Percentiles rank a stretch among this genome's conserved stretches.
Conservation (phyloP, 2,113 vertebrate species). For the Myrmecophaga tridactyla region DNA sequence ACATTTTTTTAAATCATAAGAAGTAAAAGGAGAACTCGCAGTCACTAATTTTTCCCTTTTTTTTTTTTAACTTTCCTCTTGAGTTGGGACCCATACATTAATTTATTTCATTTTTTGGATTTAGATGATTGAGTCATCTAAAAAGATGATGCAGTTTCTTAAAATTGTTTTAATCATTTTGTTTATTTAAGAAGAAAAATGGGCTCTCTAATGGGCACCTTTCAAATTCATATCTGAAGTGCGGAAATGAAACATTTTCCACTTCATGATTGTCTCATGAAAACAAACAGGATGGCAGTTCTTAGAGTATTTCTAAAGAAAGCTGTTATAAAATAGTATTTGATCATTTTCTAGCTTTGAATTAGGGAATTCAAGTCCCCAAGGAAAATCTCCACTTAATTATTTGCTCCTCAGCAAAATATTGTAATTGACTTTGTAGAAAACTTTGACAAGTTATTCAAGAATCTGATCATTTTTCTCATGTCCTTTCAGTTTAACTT, state of each 20-base stretch:
- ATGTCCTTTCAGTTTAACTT: neutral
- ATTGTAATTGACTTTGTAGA: neutral
- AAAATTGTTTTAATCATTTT: neutral
- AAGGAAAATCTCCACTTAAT: neutral
- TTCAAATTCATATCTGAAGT: neutral
- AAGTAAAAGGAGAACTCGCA: neutral
- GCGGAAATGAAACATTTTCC: neutral
- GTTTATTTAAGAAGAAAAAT: neutral
- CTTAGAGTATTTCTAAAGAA: neutral
- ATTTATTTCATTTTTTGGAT: neutral
- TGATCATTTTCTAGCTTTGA: neutral
- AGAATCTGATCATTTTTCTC: neutral
- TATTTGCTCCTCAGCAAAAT: constrained; percentile 18
- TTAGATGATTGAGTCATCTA: neutral
- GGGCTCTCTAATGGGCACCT: neutral
- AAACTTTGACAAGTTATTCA: neutral
- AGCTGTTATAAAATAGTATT: neutral
- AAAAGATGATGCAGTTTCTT: neutral
- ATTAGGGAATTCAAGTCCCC: neutral
- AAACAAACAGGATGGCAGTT: neutral
- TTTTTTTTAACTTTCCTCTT: neutral
- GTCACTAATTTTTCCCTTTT: neutral
- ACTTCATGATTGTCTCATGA: neutral
- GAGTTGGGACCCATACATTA: neutral
- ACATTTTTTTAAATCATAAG: neutral